These are phyloP conservation scores for Ciconia nigra DNA, from an alignment of 2,797 vertebrate genomes.

Conservation along the genomic window DNA sequence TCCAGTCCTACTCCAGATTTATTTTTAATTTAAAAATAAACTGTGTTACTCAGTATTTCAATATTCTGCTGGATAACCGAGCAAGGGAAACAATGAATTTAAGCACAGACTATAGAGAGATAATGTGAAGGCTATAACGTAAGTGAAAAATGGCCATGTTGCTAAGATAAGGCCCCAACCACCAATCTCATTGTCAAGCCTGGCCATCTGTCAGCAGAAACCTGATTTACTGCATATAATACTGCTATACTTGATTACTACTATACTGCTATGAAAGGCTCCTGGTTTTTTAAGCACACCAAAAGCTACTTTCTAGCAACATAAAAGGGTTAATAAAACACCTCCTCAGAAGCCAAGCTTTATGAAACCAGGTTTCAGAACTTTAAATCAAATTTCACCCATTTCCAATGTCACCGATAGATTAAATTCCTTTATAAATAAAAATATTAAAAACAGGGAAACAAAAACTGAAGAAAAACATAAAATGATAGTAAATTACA, in stretches of 20 bases:
- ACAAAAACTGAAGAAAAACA: background rate
- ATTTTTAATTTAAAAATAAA: background rate
- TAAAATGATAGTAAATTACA: background rate
- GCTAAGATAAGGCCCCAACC: slow-evolving; percentile 36
- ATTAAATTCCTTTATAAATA: background rate
- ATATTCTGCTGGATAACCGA: background rate
- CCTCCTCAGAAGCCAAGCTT: background rate
- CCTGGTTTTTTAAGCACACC: background rate
- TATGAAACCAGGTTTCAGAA: background rate
- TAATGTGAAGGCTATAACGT: slow-evolving; percentile 7
- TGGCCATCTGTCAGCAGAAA: slow-evolving; percentile 60
- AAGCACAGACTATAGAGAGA: background rate
- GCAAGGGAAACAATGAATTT: slow-evolving; percentile 5
- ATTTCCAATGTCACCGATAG: background rate
- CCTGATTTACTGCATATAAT: slow-evolving; percentile 52
- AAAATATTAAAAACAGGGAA: background rate
- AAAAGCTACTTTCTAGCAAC: background rate
- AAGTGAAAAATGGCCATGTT: slow-evolving; percentile 41
- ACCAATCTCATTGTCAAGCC: slow-evolving; percentile 59
- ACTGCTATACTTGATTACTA: slow-evolving; percentile 31
- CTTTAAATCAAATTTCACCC: background rate
- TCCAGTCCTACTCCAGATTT: background rate
- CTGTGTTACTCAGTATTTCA: background rate
- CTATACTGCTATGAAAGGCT: slow-evolving; percentile 4
- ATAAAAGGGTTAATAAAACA: slow-evolving; percentile 42